Evolutionary conservation across 2,113 vertebrate genomes (phyloP), one percentile per base, ranked within the genome.

Genomic region (Tupaia chinensis): DNA sequence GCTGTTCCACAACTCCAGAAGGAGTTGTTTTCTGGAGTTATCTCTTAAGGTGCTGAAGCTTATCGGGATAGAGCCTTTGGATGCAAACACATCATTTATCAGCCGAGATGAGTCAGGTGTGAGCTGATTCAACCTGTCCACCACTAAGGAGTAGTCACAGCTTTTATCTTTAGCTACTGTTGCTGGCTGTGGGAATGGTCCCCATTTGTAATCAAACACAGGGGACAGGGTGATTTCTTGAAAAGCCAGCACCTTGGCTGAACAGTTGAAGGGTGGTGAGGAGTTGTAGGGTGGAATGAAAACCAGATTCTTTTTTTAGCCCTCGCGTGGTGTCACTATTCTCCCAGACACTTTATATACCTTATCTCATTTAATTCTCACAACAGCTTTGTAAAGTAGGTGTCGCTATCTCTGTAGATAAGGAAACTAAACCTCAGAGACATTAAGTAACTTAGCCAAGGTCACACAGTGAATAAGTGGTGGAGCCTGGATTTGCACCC

Each of bases 81-180:
- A 90, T 81, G 90, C 95, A 73, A 97, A 96, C 93, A 93, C 84
- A 85, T 97, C 54, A 0, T 95, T 97, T 98, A 97, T 97, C 96
- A 95, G 69, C 63, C 32, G 68, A 7, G 65, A 70, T 97, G 97
- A 97, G 97, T 98, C 96, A 97, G 87, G 92, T 97, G 92, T 95
- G 94, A 97, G 85, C 84, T 95, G 95, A 97, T 92, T 93, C 22
- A 29, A 97, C 96, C 95, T 97, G 96, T 97, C 94, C 20, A 3
- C 65, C 22, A 81, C 81, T 92, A n/a, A 93, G 66, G 92, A 96
- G 77, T 87, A 89, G 79, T 89, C 93, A 63, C 82, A 70, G 58
- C 74, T 89, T 94, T 97, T 97, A 97, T 97, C 96, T 95, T 82
- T 80, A 92, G 96, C 97, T 97, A 95, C 97, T 79, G 97, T 97